phyloP scores from a whole-genome alignment of 2,113 vertebrate genomes.

The Onychostoma macrolepis region DNA sequence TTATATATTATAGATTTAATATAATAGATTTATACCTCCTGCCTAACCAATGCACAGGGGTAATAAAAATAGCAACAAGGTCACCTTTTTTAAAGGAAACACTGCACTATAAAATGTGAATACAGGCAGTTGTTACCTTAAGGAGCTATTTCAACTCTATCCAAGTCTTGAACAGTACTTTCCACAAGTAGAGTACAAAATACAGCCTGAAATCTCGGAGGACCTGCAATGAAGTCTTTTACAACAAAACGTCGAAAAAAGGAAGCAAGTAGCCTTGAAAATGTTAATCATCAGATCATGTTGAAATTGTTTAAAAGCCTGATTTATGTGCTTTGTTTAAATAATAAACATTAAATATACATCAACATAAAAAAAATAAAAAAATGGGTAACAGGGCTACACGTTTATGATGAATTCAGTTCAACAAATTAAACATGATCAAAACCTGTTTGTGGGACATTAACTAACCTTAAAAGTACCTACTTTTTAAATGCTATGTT shows the following conservation, averaged over 20 bases:
- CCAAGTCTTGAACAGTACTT: neutral
- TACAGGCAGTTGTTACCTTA: neutral
- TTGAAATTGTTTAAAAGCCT: neutral
- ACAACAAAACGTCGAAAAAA: neutral
- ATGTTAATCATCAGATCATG: neutral
- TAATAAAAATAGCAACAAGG: constrained; percentile 34
- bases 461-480: too few species aligned
- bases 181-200: neutral
- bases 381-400: too few species aligned
- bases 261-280: too few species aligned
- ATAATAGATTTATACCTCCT: constrained; percentile 17
- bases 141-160: neutral
- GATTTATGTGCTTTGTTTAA: neutral
- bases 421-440: too few species aligned
- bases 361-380: neutral
- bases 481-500: too few species aligned
- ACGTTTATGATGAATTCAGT: too few species aligned
- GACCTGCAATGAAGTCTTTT: neutral
- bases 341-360: neutral
- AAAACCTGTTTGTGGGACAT: too few species aligned
- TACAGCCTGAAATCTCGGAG: neutral
- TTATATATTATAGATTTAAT: constrained; percentile 39
- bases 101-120: neutral
- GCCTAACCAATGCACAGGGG: constrained; percentile 20
- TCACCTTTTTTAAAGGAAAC: constrained; percentile 20